Base-by-base conservation (phyloP, 2,797 vertebrate species). In the Ispidina lecontei region DNA sequence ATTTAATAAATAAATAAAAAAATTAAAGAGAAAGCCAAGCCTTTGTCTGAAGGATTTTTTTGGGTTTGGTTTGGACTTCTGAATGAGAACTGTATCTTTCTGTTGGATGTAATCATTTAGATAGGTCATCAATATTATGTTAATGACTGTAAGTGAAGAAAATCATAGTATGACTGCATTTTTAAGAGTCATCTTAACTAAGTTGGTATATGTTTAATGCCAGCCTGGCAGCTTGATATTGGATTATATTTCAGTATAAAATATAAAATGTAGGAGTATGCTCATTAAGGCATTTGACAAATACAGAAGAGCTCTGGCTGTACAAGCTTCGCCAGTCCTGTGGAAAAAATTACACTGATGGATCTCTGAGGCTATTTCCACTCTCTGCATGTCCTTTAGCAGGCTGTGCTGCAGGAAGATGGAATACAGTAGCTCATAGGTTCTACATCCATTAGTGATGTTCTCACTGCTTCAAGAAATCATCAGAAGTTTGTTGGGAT, bases 141-240 rank as follows among this genome's bases (percentile, higher is more conserved):
- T 88, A 95, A 87, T 89, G 79, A 67, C 18, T 70, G 25, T 46
- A 65, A 90, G 41, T 72, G 46, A 62, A 84, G 65, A 95, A 93
- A 95, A 91, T 72, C 65, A 62, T 63, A 76, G 69, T 82, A 71
- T 65, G 46, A 91, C 55, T 84, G 37, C 75, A 79, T 96, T 96
- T 70, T 77, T 87, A 84, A 76, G 56, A 72, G 46, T 87, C 20
- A 82, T 89, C 69, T 89, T 83, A 90, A 68, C 16, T 58, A 88
- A 91, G 31, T 35, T 84, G 25, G 39, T 70, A 77, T 81, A 64
- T 54, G 78, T 87, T 90, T 90, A 94, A 96, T 69, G 26, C 12
- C 39, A 47, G 91, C 95, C 90, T 93, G 41, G 86, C 76, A 82
- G 37, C 21, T 87, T 91, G 81, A 63, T 91, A 93, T n/a, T 89